Percentiles rank a stretch among this genome's conserved stretches.
Evolutionary conservation across 2,888 invertebrate genomes (phyloP).

Genomic region (Luffia ferchaultella): DNA sequence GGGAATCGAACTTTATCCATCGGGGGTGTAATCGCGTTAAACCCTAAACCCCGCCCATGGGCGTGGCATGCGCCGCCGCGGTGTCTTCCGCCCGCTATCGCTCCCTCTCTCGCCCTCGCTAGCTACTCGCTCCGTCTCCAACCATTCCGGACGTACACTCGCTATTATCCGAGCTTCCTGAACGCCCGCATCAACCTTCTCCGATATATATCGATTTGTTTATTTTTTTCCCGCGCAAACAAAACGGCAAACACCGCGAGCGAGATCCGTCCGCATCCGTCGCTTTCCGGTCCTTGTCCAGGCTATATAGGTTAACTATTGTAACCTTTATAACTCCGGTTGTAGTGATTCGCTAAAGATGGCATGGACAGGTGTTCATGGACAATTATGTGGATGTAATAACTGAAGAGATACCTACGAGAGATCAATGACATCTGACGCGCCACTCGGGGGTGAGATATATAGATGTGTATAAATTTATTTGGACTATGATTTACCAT

Average conservation of each 20-base stretch:
- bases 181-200: constrained; percentile 50
- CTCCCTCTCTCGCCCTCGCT: constrained; percentile 23
- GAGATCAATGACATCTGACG: too few relatives aligned
- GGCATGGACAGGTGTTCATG: too few relatives aligned
- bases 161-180: constrained; percentile 63
- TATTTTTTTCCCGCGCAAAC: constrained; percentile 54
- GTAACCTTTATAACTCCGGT: too few relatives aligned
- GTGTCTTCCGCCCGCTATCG: constrained; percentile 11
- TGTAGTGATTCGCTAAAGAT: too few relatives aligned
- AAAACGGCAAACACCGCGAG: constrained; percentile 35
- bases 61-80: constrained; percentile 20
- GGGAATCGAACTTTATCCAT: too few relatives aligned
- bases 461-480: too few relatives aligned
- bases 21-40: too few relatives aligned
- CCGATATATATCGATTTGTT: constrained; percentile 60
- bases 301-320: too few relatives aligned
- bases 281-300: constrained; percentile 19
- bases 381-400: too few relatives aligned
- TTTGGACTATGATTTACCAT: too few relatives aligned
- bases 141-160: constrained; percentile 33
- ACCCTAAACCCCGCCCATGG: constrained; percentile 29
- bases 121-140: constrained; percentile 20
- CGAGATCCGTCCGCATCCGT: constrained; percentile 19
- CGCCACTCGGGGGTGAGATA: too few relatives aligned
- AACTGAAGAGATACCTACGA: too few relatives aligned